These are phyloP conservation scores for Phortica variegata DNA, from an alignment of 1,140 invertebrate species.

Conservation along the genomic window DNA sequence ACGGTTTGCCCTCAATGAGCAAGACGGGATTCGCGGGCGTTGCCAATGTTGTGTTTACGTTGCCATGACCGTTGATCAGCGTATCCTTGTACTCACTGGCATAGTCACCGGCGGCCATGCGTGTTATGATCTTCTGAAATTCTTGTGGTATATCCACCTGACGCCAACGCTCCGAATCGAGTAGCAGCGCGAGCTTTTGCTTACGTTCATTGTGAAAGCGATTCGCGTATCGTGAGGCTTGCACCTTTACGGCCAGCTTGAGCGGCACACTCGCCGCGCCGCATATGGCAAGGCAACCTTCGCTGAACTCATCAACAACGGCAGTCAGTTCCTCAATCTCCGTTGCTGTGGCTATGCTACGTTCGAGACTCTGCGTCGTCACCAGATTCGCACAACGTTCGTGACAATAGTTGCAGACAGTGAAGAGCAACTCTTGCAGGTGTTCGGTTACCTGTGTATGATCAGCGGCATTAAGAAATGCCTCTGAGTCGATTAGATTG, in stretches of 20 bases:
- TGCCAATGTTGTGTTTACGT: slow-evolving; percentile 21
- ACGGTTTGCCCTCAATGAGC: slow-evolving; percentile 76
- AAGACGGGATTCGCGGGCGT: slow-evolving; percentile 61
- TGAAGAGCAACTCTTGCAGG: slow-evolving; percentile 74
- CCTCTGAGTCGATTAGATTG: slow-evolving; percentile 64
- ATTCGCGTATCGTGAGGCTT: slow-evolving; percentile 88
- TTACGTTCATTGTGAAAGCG: slow-evolving; percentile 88
- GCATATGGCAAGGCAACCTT: slow-evolving; percentile 74
- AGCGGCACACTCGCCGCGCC: slow-evolving; percentile 78
- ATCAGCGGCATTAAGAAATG: slow-evolving; percentile 71
- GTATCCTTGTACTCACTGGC: slow-evolving; percentile 27
- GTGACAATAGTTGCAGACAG: slow-evolving; percentile 88
- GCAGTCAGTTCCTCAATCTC: slow-evolving; percentile 78
- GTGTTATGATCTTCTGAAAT: slow-evolving; percentile 82
- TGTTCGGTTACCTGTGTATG: slow-evolving; percentile 67
- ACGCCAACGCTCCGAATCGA: slow-evolving; percentile 93
- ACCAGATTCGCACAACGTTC: slow-evolving; percentile 86
- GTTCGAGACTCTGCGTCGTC: slow-evolving; percentile 71
- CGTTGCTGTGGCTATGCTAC: slow-evolving; percentile 65
- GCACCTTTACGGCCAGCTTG: slow-evolving; percentile 79
- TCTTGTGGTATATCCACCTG: slow-evolving; percentile 86
- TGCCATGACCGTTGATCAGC: slow-evolving; percentile 19
- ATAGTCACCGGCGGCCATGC: slow-evolving; percentile 62
- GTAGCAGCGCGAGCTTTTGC: slow-evolving; percentile 76
- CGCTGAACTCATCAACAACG: slow-evolving; percentile 78